Conservation (phyloP, 2,113 vertebrate genomes). For the Nipponia nippon region DNA sequence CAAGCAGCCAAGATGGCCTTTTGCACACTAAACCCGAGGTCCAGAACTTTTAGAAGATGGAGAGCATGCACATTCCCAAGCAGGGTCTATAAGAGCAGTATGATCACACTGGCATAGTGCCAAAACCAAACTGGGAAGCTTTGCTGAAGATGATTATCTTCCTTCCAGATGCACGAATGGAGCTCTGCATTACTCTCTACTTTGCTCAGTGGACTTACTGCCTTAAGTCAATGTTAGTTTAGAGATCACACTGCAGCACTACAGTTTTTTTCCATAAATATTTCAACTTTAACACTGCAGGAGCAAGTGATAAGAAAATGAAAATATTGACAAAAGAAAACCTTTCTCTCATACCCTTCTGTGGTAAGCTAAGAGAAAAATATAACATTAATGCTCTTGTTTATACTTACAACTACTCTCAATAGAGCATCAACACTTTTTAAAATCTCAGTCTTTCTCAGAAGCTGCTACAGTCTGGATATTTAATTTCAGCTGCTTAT, state of each 20-base stretch:
- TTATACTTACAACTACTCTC: neutral
- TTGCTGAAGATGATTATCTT: neutral
- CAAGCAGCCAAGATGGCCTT: neutral
- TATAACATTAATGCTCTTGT: neutral
- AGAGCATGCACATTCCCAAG: neutral
- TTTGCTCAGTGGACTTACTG: neutral
- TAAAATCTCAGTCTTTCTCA: neutral
- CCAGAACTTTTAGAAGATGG: neutral
- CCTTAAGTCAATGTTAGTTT: neutral
- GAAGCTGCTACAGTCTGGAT: neutral
- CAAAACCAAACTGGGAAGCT: neutral
- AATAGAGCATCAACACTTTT: neutral
- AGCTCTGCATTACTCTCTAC: neutral
- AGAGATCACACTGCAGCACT: neutral
- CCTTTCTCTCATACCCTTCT: neutral
- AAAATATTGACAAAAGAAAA: neutral
- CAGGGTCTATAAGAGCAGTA: neutral
- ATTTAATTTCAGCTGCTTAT: neutral
- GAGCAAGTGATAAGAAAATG: neutral
- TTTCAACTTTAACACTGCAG: neutral
- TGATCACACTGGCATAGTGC: neutral
- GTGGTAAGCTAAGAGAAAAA: neutral
- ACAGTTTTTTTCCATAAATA: neutral
- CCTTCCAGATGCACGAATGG: neutral
- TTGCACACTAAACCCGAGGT: neutral